phyloP scores from a whole-genome alignment of 35 echinoderm and acorn worm species.

The Eucidaris tribuloides region DNA sequence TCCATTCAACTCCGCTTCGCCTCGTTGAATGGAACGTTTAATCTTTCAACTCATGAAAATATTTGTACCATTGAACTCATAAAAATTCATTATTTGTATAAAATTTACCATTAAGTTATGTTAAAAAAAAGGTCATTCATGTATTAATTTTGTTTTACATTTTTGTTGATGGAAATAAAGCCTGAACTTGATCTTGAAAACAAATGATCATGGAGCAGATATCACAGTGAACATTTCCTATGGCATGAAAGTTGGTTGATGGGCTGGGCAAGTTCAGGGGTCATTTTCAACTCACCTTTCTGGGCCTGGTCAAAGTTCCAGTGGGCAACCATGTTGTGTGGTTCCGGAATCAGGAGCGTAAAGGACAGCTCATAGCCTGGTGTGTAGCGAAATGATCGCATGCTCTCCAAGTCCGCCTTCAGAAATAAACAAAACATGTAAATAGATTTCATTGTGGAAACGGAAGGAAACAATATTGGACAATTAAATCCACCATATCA shows the following conservation, averaged over 20 bases:
- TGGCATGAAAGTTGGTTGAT: background rate
- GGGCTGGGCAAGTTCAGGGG: too few species aligned
- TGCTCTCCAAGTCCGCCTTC: constrained; percentile 73
- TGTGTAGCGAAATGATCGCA: constrained; percentile 74
- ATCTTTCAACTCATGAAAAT: too few species aligned
- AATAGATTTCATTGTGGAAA: background rate
- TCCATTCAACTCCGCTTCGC: too few species aligned
- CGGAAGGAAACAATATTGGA: too few species aligned
- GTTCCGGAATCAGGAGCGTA: constrained; percentile 86
- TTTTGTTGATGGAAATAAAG: too few species aligned
- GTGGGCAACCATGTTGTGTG: constrained; percentile 41
- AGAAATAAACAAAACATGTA: background rate
- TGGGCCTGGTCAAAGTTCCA: constrained; percentile 82
- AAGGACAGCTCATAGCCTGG: constrained; percentile 93
- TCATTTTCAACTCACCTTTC: constrained; percentile 54
- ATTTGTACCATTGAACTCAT: too few species aligned
- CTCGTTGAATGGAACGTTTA: too few species aligned
- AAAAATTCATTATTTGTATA: too few species aligned
- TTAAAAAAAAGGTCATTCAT: background rate
- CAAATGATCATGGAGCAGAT: background rate
- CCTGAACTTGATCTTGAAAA: background rate
- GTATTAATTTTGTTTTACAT: too few species aligned
- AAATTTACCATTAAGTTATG: background rate
- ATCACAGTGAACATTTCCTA: background rate
- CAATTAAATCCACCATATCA: too few species aligned